Evolutionary conservation across 2,888 invertebrate species (phyloP), one percentile per base, ranked within the genome.

Genomic region (Stenodema calcarata): DNA sequence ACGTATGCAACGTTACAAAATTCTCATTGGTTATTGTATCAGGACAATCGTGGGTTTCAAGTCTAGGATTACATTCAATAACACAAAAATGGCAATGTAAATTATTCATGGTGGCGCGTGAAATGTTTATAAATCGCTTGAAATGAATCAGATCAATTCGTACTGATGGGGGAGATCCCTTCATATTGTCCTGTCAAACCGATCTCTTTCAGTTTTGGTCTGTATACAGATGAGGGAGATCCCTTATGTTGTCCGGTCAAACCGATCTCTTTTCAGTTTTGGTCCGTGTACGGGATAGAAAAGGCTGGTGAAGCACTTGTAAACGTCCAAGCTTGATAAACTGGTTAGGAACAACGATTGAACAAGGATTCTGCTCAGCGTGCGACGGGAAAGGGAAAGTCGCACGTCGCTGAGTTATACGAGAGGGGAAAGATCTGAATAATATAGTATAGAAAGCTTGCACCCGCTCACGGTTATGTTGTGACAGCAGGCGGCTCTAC

Each of bases 311-410:
- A 44, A 44, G 42, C 78, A 41, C 78, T 78, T 41, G 42, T 54
- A n/a, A 54, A 54, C 11, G 23, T 44, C n/a, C 44, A 14, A 35
- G 78, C 78, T 42, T 78, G 78, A 78, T 23, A 44, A 78, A 78
- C 78, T 23, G 78, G 78, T 78, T 78, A 27, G 75, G 23, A 78
- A 44, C 27, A 44, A 27, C 27, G 44, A 27, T 23, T 2, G 73
- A 78, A 18, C 30, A 35, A 35, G 42, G 78, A 9, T 28, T 41
- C 78, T 23, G 62, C 62, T 44, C 44, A 78, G 42, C 78, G 78
- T 78, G 78, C 41, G 78, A 78, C 18, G 75, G 78, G 78, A 78
- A 78, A 78, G 78, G 78, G 78, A 78, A 78, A 78, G 78, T 78
- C 44, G 78, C 78, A 78, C 44, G 78, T 78, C 78, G 78, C 78